Percentiles rank a stretch among this genome's conserved stretches.
Evolutionary conservation across 2,113 vertebrate genomes (phyloP).

Genomic region (Oncorhynchus nerka): DNA sequence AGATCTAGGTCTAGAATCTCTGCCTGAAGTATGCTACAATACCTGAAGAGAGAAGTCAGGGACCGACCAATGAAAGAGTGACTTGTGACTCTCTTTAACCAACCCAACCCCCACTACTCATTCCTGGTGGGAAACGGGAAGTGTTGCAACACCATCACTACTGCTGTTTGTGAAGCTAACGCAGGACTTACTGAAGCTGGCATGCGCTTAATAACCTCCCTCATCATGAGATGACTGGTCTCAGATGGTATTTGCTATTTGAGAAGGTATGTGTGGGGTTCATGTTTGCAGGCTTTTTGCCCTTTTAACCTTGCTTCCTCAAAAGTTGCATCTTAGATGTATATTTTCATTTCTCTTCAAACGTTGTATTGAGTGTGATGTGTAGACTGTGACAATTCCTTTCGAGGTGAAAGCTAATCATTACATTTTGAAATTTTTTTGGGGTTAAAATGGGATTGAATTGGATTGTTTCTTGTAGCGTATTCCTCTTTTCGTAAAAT

Average conservation of each 20-base stretch:
- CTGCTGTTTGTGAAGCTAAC: neutral
- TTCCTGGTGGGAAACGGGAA: neutral
- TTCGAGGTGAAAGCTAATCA: too few relatives aligned
- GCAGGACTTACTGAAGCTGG: neutral
- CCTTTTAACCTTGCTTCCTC: too few relatives aligned
- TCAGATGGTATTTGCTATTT: neutral
- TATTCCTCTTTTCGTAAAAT: too few relatives aligned
- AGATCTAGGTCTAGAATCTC: constrained; percentile 13
- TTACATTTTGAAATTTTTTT: too few relatives aligned
- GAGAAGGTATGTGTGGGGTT: neutral
- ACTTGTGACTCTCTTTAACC: neutral
- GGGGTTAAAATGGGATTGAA: too few relatives aligned
- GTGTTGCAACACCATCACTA: neutral
- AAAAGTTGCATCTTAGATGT: too few relatives aligned
- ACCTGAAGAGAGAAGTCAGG: constrained; percentile 7
- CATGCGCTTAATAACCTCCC: neutral
- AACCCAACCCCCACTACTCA: neutral
- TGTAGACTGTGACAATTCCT: too few relatives aligned
- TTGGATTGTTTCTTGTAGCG: too few relatives aligned
- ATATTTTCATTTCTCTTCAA: too few relatives aligned
- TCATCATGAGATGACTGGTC: neutral
- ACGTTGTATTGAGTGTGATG: too few relatives aligned
- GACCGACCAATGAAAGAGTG: neutral
- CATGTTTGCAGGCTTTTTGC: too few relatives aligned
- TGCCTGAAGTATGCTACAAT: neutral